Base-by-base conservation (phyloP, 2,888 invertebrate species). In the Argyresthia albistria region DNA sequence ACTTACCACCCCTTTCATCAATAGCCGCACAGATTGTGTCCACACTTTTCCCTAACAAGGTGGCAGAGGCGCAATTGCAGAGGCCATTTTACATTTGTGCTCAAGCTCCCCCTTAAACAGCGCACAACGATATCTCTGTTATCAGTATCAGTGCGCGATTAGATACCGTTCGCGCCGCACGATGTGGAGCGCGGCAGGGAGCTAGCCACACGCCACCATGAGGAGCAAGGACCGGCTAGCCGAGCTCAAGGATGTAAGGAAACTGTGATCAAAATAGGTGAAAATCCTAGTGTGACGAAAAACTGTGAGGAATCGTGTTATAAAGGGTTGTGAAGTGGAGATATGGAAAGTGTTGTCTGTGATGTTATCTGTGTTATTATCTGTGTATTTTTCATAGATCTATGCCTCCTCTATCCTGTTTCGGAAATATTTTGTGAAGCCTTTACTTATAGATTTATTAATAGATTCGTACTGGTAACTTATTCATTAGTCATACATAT, bases 111-210 rank as follows among this genome's bases (percentile, higher is more conserved):
- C 47, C 47, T 47, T 47, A 47, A 47, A 25, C 47, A 35, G 35
- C 35, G 11, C 25, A 25, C 25, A 25, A 25, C 25, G 25, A 25
- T 25, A 25, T 25, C 25, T 25, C 25, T 25, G 48, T 48, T 51
- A 52, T 54, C 59, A 69, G 75, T 74, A 52, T 54, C 59, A 69
- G 76, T 74, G 59, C 61, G 69, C 70, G 81, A 82, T 81, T 76
- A 80, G 78, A 82, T 77, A 75, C 65, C 70, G 73, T 55, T 63
- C 66, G 66, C 53, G 48, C 53, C 35, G 76, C 80, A 95, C 95
- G 15, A 94, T 10, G 86, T 91, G 82, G 92, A 83, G 92, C 92
- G 46, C 92, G 92, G 63, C 25, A 25, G 25, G 25, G 25, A 25
- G 25, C 25, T 25, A 25, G 25, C 25, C 54, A 54, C 25, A 43